Conservation (phyloP, 2,888 invertebrate species). For the Meiosimyza decipiens region DNA sequence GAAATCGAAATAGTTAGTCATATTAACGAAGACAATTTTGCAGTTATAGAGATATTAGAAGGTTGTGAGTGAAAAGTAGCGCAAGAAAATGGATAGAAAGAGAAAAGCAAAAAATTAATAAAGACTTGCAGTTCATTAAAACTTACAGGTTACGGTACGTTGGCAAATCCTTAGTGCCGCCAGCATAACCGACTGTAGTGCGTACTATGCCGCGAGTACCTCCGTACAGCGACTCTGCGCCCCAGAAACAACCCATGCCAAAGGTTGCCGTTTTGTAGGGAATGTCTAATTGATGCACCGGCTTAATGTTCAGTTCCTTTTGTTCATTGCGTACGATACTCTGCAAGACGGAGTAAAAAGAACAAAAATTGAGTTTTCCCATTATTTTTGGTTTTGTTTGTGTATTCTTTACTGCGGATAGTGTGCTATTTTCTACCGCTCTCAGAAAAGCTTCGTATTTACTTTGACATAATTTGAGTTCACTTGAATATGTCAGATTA, state of each 20-base stretch:
- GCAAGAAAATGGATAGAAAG: slow-evolving; percentile 33
- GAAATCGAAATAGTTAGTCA: neutral
- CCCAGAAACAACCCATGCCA: slow-evolving; percentile 96
- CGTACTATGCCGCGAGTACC: slow-evolving; percentile 77
- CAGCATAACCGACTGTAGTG: slow-evolving; percentile 94
- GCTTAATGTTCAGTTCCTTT: slow-evolving; percentile 58
- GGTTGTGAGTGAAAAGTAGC: neutral
- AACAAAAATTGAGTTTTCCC: neutral
- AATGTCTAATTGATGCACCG: slow-evolving; percentile 58
- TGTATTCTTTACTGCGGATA: neutral
- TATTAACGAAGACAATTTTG: neutral
- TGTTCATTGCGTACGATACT: slow-evolving; percentile 64
- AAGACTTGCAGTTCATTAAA: slow-evolving; percentile 22
- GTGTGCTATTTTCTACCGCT: neutral
- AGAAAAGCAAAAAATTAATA: slow-evolving; percentile 46
- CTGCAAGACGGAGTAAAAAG: slow-evolving; percentile 47
- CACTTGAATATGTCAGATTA: neutral
- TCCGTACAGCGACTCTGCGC: slow-evolving; percentile 86
- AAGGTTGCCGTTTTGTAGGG: slow-evolving; percentile 76
- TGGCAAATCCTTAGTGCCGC: slow-evolving; percentile 84
- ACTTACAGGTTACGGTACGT: slow-evolving; percentile 87
- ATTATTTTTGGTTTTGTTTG: neutral
- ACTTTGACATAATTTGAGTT: slow-evolving; percentile 14
- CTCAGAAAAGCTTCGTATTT: slow-evolving; percentile 22
- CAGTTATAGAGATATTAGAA: neutral